Percentiles rank a stretch among this genome's conserved stretches.
phyloP scores from a whole-genome alignment of 2,888 invertebrate genomes.

The Toxonevra muliebris region DNA sequence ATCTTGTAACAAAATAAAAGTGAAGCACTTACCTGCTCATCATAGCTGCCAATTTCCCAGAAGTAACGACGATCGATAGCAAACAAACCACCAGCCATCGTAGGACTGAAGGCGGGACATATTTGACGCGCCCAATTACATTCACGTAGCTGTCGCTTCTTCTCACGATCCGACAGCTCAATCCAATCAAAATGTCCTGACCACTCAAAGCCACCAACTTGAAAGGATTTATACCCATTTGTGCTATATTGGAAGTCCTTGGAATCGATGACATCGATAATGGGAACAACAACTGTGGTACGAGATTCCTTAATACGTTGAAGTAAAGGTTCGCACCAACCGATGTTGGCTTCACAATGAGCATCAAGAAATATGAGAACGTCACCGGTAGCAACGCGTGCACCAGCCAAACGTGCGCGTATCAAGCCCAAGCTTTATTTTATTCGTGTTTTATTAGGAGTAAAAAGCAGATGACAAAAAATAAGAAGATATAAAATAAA shows the following conservation, averaged over 20 bases:
- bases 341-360: slow-evolving; percentile 84
- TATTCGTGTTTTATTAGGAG: too few relatives aligned
- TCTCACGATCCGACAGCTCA: slow-evolving; percentile 62
- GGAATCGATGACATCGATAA: slow-evolving; percentile 92
- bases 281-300: slow-evolving; percentile 87
- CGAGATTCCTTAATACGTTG: slow-evolving; percentile 83
- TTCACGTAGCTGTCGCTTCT: slow-evolving; percentile 55
- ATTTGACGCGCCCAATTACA: slow-evolving; percentile 57
- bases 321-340: slow-evolving; percentile 91
- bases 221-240: slow-evolving; percentile 64
- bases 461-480: not conserved
- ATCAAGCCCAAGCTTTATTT: slow-evolving; percentile 81
- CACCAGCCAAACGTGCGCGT: slow-evolving; percentile 88
- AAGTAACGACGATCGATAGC: slow-evolving; percentile 93
- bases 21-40: slow-evolving; percentile 70
- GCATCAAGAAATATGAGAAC: slow-evolving; percentile 89
- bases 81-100: slow-evolving; percentile 98
- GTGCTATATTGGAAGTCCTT: slow-evolving; percentile 65
- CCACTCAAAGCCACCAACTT: slow-evolving; percentile 70
- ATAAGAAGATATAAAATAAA: slow-evolving; percentile 14
- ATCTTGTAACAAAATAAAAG: too few relatives aligned
- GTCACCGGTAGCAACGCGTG: slow-evolving; percentile 81
- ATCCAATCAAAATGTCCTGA: slow-evolving; percentile 95
- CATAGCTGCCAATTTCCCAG: slow-evolving; percentile 96
- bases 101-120: slow-evolving; percentile 76